These are phyloP conservation scores for Nemotelus pantherinus DNA, from an alignment of 2,888 invertebrate species.

Conservation along the genomic window DNA sequence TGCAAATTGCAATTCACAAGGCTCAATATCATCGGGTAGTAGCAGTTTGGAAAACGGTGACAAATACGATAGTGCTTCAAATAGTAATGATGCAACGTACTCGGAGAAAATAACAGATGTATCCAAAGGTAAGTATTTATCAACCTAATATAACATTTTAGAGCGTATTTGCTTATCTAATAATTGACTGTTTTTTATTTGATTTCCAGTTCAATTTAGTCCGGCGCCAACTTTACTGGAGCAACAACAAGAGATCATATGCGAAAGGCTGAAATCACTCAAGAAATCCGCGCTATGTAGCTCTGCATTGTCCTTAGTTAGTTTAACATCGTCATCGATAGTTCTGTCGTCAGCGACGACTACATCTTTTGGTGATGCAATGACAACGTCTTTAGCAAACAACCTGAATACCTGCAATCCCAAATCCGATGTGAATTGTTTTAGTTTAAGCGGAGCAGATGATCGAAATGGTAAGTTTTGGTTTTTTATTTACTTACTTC, in stretches of 20 bases:
- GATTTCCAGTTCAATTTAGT: slow-evolving; percentile 54
- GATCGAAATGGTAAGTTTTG: slow-evolving; percentile 43
- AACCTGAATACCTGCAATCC: background rate
- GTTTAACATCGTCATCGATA: background rate
- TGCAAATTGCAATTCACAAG: background rate
- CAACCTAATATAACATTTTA: background rate
- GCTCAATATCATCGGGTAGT: slow-evolving; percentile 13
- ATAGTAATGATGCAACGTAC: slow-evolving; percentile 40
- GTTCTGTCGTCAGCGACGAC: background rate
- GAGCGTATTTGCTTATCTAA: no score
- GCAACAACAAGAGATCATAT: slow-evolving; percentile 86
- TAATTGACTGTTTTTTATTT: no score
- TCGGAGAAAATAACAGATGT: slow-evolving; percentile 41
- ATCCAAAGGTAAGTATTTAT: slow-evolving; percentile 16
- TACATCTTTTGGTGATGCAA: background rate
- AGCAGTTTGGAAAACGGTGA: slow-evolving; percentile 44
- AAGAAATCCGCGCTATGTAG: slow-evolving; percentile 50
- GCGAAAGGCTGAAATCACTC: slow-evolving; percentile 73
- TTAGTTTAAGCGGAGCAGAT: slow-evolving; percentile 42
- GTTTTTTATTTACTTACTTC: no score
- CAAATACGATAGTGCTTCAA: slow-evolving; percentile 20
- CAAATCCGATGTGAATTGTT: slow-evolving; percentile 24
- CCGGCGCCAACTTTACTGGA: slow-evolving; percentile 83
- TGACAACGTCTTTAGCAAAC: background rate
- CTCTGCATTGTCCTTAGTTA: slow-evolving; percentile 10